Conservation (phyloP, 2,797 vertebrate genomes). For the Acipenser ruthenus region DNA sequence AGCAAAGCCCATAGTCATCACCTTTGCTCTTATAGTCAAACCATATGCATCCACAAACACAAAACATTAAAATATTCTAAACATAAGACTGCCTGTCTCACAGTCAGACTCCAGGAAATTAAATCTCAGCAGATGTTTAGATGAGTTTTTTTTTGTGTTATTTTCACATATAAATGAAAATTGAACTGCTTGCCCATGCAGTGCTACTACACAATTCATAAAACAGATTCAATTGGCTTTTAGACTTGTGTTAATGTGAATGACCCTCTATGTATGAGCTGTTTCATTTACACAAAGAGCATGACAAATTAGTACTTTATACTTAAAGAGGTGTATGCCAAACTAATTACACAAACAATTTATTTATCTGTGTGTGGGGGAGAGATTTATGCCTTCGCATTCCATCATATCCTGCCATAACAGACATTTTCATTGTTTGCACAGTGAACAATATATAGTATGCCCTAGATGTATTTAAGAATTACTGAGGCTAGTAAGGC, state of each 20-base stretch:
- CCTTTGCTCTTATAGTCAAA: too few species aligned
- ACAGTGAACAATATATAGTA: not conserved
- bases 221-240: not conserved
- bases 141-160: not conserved
- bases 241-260: not conserved
- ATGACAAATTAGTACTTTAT: not conserved
- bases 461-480: too few species aligned
- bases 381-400: not conserved
- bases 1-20: too few species aligned
- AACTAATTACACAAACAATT: constrained; percentile 1
- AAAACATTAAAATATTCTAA: too few species aligned
- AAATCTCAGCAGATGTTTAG: too few species aligned
- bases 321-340: not conserved
- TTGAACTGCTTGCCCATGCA: not conserved
- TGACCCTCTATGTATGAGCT: not conserved
- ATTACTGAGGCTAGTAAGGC: too few species aligned
- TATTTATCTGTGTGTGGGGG: not conserved
- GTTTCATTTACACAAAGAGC: not conserved
- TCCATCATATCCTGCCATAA: not conserved
- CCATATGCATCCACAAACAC: too few species aligned
- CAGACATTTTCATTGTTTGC: not conserved
- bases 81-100: too few species aligned
- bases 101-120: too few species aligned
- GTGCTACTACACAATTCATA: not conserved
- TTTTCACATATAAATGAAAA: not conserved